Percentiles rank a stretch among this genome's conserved stretches.
Evolutionary conservation across 2,888 invertebrate genomes (phyloP).

Genomic region (Oligia fasciuncula): DNA sequence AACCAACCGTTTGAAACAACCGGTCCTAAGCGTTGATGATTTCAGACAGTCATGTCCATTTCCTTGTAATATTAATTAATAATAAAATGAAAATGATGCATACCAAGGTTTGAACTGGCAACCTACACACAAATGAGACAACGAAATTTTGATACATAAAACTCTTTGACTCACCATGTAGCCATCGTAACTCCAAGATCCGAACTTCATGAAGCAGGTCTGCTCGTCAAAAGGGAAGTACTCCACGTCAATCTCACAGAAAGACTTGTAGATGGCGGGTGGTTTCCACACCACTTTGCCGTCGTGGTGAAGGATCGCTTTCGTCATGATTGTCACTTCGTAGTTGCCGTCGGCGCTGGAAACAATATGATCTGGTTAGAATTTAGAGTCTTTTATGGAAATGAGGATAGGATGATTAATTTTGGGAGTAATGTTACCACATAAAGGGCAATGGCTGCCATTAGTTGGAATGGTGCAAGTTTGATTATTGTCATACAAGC

Average conservation of each 20-base stretch:
- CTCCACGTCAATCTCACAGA: constrained; percentile 98
- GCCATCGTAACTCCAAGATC: constrained; percentile 98
- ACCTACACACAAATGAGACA: no score
- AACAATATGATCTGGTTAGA: constrained; percentile 56
- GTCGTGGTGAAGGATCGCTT: constrained; percentile 97
- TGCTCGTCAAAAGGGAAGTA: constrained; percentile 98
- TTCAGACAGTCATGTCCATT: not conserved
- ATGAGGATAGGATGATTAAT: not conserved
- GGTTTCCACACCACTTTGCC: constrained; percentile 99
- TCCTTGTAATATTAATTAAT: not conserved
- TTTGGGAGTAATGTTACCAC: not conserved
- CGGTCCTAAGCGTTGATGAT: not conserved
- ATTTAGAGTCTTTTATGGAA: not conserved
- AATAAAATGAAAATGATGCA: not conserved
- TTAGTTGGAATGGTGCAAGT: not conserved
- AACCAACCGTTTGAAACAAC: no score
- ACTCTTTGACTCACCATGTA: constrained; percentile 93
- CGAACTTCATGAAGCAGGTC: constrained; percentile 98
- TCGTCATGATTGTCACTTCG: constrained; percentile 99
- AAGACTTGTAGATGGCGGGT: constrained; percentile 99
- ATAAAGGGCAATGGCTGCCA: not conserved
- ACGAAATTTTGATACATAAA: not conserved
- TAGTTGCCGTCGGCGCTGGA: constrained; percentile 99
- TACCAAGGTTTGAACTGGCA: no score
- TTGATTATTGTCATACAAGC: no score